Percentiles rank a stretch among this genome's conserved stretches.
These are phyloP conservation scores for Cheumatopsyche charites DNA, from an alignment of 1,140 invertebrate species.

Conservation along the genomic window DNA sequence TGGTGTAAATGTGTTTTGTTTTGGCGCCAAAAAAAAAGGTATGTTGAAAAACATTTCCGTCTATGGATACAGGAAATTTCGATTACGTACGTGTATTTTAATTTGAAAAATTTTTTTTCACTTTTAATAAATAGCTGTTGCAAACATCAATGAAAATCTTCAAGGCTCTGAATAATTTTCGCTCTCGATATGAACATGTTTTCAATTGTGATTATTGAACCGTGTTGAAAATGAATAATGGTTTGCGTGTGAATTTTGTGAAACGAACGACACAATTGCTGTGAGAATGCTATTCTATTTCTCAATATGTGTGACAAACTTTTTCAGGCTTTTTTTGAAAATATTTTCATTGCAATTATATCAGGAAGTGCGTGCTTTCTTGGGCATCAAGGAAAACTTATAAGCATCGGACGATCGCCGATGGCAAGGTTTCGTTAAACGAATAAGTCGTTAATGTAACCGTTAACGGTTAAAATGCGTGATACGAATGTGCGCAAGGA, in stretches of 20 bases:
- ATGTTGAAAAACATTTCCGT: conserved; percentile 18
- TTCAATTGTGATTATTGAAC: too few species aligned
- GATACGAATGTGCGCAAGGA: conserved; percentile 9
- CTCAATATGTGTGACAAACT: too few species aligned
- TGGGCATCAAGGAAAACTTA: conserved; percentile 5
- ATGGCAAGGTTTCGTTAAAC: background rate
- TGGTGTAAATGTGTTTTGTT: too few species aligned
- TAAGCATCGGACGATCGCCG: background rate
- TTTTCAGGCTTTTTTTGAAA: too few species aligned
- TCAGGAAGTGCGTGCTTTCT: background rate
- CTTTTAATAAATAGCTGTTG: background rate
- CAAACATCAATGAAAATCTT: conserved; percentile 1
- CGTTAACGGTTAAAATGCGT: background rate
- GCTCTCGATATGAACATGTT: too few species aligned
- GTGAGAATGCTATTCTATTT: too few species aligned
- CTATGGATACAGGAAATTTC: conserved; percentile 5
- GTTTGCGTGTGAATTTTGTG: too few species aligned
- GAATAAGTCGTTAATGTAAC: background rate
- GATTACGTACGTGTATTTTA: background rate
- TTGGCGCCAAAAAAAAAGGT: background rate
- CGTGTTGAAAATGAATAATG: too few species aligned
- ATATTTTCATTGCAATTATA: too few species aligned
- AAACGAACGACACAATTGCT: too few species aligned
- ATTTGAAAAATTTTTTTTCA: background rate
- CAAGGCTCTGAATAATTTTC: background rate